A percentile compares a stretch with the other conserved stretches of the same genome.
These are phyloP conservation scores for Terrapene triunguis DNA, from an alignment of 2,113 vertebrate species.

Conservation along the genomic window DNA sequence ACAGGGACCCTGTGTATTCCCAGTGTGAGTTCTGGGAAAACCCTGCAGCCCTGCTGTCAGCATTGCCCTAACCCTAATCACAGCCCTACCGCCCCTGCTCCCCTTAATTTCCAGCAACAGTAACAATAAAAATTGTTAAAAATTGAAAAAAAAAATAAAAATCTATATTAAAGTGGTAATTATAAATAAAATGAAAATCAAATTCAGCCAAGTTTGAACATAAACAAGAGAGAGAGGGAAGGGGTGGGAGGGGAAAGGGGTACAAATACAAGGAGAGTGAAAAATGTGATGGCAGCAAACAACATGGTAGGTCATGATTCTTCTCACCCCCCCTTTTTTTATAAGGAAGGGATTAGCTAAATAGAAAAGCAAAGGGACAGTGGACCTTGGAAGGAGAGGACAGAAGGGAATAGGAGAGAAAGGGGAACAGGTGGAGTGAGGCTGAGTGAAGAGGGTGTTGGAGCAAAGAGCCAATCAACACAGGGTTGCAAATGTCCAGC, in stretches of 20 bases:
- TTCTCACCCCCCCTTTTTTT: background rate
- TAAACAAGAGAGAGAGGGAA: background rate
- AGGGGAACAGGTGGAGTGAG: background rate
- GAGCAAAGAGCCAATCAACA: background rate
- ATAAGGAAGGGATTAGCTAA: background rate
- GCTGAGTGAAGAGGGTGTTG: background rate
- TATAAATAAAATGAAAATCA: background rate
- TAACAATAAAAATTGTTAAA: background rate
- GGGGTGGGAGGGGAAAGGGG: background rate
- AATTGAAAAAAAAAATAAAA: background rate
- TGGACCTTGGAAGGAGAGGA: background rate
- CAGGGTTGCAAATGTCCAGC: background rate
- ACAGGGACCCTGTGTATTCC: no score
- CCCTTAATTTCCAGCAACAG: background rate
- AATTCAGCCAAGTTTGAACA: background rate
- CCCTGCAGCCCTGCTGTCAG: background rate
- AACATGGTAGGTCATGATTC: rapidly evolving
- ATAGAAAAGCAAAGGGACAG: background rate
- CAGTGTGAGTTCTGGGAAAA: background rate
- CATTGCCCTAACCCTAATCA: background rate
- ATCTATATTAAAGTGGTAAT: no score
- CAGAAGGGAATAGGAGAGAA: background rate
- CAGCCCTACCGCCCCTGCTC: background rate
- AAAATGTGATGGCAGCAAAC: background rate
- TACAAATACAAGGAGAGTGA: background rate